Conservation (phyloP, 1,140 invertebrate genomes). For the Caenorhabditis latens region DNA sequence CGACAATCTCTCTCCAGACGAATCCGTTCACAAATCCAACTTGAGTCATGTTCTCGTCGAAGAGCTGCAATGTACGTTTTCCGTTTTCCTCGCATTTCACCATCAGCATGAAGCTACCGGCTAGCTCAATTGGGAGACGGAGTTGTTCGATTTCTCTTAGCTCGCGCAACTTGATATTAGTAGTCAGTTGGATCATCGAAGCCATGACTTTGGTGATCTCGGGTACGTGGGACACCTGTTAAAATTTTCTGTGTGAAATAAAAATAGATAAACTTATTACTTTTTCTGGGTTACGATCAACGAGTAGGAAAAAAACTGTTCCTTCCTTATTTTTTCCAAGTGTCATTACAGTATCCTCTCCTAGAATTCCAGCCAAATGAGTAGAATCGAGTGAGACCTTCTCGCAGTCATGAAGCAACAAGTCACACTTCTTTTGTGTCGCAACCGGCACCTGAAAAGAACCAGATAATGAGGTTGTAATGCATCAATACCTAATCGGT, state of each 20-base stretch:
- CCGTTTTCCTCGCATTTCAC: background rate
- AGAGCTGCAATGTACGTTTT: slow-evolving; percentile 46
- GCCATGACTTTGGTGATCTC: slow-evolving; percentile 39
- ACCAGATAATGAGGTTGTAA: background rate
- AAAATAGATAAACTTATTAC: background rate
- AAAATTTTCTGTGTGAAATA: background rate
- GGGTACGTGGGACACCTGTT: background rate
- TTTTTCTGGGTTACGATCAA: slow-evolving; percentile 3
- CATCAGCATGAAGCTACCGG: slow-evolving; percentile 45
- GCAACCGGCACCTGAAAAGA: slow-evolving; percentile 10
- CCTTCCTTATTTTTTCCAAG: slow-evolving; percentile 16
- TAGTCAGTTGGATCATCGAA: slow-evolving; percentile 28
- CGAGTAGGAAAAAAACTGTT: background rate
- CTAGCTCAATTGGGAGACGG: slow-evolving; percentile 35
- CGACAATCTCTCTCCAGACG: slow-evolving; percentile 38
- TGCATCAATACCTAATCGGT: background rate
- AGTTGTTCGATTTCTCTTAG: slow-evolving; percentile 57
- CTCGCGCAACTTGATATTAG: slow-evolving; percentile 29
- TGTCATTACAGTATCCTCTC: slow-evolving; percentile 11
- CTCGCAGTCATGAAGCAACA: slow-evolving; percentile 19
- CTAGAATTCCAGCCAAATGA: background rate
- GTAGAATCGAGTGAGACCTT: slow-evolving; percentile 6
- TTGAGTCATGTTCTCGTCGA: slow-evolving; percentile 43
- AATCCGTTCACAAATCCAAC: slow-evolving; percentile 49
- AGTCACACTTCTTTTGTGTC: slow-evolving; percentile 39